A percentile compares a stretch with the other conserved stretches of the same genome.
phyloP scores from a whole-genome alignment of 1,140 invertebrate genomes.

The Cepaea nemoralis region DNA sequence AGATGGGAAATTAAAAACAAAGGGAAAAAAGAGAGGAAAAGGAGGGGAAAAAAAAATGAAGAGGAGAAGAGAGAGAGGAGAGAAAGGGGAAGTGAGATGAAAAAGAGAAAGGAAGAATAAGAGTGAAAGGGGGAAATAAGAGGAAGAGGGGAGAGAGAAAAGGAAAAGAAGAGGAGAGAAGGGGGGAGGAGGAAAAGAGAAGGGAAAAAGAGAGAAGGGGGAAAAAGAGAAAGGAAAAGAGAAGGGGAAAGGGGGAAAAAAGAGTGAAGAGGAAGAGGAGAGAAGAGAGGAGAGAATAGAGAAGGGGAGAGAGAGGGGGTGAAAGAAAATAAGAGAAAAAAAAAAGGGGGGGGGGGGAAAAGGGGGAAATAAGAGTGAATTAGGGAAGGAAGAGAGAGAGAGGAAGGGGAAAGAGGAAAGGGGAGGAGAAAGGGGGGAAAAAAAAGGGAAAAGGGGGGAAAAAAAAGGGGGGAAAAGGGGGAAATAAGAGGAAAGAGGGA shows the following conservation, averaged over 20 bases:
- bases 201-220: neutral
- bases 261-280: too few relatives aligned
- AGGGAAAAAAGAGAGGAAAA: neutral
- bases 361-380: too few relatives aligned
- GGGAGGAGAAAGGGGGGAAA: neutral
- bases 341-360: neutral
- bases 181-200: neutral
- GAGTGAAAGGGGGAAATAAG: too few relatives aligned
- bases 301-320: neutral
- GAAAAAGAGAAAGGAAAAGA: neutral
- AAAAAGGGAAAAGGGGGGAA: neutral
- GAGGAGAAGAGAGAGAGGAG: neutral
- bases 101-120: too few relatives aligned
- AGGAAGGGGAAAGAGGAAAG: neutral
- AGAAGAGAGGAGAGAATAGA: too few relatives aligned
- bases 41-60: neutral
- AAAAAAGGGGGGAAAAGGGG: neutral
- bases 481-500: too few relatives aligned
- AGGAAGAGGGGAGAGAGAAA: neutral
- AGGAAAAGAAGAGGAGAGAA: conserved; percentile 5
- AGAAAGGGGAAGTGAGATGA: neutral
- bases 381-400: neutral
- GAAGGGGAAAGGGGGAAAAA: too few relatives aligned
- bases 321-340: neutral
- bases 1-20: neutral